These are phyloP conservation scores for Trichacis sp. DNA, from an alignment of 2,888 invertebrate genomes.

Conservation along the genomic window DNA sequence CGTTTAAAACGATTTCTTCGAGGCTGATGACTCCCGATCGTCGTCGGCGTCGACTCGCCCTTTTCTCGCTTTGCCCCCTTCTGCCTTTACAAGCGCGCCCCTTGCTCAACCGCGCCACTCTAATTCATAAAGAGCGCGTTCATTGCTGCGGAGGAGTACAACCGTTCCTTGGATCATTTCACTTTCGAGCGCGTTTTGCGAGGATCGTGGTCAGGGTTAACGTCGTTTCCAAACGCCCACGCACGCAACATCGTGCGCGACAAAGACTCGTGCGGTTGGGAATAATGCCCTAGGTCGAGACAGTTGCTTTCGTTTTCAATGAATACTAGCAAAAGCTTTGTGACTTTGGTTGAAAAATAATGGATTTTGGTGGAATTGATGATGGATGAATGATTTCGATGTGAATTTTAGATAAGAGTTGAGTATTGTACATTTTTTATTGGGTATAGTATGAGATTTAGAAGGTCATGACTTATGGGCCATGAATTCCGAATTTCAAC, in stretches of 20 bases:
- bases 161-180: constrained; percentile 56
- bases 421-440: too few relatives aligned
- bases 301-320: too few relatives aligned
- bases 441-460: too few relatives aligned
- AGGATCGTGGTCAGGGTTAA: constrained; percentile 21
- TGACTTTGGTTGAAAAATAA: too few relatives aligned
- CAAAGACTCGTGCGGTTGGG: too few relatives aligned
- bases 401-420: too few relatives aligned
- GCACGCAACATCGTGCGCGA: neutral
- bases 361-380: too few relatives aligned
- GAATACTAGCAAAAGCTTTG: too few relatives aligned
- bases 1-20: constrained; percentile 35
- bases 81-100: constrained; percentile 32
- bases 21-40: constrained; percentile 37
- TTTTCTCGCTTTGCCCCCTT: constrained; percentile 23
- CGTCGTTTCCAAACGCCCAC: constrained; percentile 7
- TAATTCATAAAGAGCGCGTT: constrained; percentile 56
- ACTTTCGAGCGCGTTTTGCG: constrained; percentile 50
- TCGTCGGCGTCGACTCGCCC: constrained; percentile 29
- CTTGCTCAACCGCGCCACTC: constrained; percentile 33
- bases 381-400: too few relatives aligned
- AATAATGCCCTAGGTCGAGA: too few relatives aligned
- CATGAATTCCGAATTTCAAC: too few relatives aligned
- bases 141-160: constrained; percentile 37
- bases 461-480: too few relatives aligned